These are phyloP conservation scores for Morone chrysops DNA, from an alignment of 2,113 vertebrate genomes.

Conservation along the genomic window DNA sequence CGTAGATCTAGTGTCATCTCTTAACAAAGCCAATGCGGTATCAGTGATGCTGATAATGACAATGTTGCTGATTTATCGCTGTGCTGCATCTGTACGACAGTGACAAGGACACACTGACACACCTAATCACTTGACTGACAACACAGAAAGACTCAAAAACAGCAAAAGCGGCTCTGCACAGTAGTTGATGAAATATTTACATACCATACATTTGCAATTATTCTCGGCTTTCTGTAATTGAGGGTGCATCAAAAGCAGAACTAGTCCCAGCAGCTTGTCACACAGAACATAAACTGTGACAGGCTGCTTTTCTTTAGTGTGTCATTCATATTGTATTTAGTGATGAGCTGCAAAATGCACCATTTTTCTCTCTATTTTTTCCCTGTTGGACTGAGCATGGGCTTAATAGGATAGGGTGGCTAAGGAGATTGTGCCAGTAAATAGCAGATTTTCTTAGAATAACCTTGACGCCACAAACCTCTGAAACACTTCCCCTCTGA, in stretches of 20 bases:
- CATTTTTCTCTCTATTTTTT: background rate
- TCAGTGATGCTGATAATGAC: slow-evolving; percentile 35
- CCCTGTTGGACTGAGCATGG: background rate
- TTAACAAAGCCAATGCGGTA: background rate
- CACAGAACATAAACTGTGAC: slow-evolving; percentile 1
- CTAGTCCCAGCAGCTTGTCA: slow-evolving; percentile 10
- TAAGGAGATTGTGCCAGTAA: slow-evolving; percentile 46
- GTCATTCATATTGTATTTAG: background rate
- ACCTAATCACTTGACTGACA: slow-evolving; percentile 45
- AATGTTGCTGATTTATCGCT: slow-evolving; percentile 30
- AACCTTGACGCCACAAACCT: slow-evolving; percentile 63
- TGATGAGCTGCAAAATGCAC: background rate
- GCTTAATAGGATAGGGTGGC: slow-evolving; percentile 24
- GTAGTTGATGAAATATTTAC: slow-evolving; percentile 49
- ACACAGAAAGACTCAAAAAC: slow-evolving; percentile 14
- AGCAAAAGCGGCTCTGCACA: background rate
- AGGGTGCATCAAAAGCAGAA: slow-evolving; percentile 12
- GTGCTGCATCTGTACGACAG: slow-evolving; percentile 33
- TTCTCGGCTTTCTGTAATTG: slow-evolving; percentile 16
- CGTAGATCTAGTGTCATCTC: slow-evolving; percentile 41
- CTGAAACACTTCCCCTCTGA: slow-evolving; percentile 50
- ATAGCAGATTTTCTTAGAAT: slow-evolving; percentile 59
- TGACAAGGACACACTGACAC: slow-evolving; percentile 39
- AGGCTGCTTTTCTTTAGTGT: background rate
- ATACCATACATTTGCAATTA: slow-evolving; percentile 36